Percentiles rank a stretch among this genome's conserved stretches.
These are phyloP conservation scores for Eupeodes latifasciatus DNA, from an alignment of 2,888 invertebrate genomes.

Conservation along the genomic window DNA sequence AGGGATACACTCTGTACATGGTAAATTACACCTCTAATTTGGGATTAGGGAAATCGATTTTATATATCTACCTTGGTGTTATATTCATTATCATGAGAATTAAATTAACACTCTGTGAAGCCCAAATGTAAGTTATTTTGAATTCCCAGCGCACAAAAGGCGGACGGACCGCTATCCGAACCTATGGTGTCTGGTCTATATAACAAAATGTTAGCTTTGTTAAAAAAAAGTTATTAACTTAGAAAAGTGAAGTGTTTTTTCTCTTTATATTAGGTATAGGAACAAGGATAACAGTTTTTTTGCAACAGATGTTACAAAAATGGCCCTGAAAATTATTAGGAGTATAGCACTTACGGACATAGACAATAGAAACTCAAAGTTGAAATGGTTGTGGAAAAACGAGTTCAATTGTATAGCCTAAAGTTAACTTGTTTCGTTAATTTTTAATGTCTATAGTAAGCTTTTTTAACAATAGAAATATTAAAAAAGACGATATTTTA, in stretches of 20 bases:
- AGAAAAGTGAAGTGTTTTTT: neutral
- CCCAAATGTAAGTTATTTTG: conserved; percentile 16
- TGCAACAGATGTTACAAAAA: no score
- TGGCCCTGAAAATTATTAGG: no score
- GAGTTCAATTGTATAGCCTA: no score
- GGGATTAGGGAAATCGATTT: conserved; percentile 51
- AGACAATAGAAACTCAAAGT: no score
- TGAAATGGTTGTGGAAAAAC: no score
- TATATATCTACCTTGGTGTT: conserved; percentile 33
- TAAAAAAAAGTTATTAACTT: neutral
- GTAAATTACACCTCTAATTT: conserved; percentile 48
- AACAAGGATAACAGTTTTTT: neutral
- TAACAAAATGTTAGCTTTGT: neutral
- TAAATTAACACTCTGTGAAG: conserved; percentile 17
- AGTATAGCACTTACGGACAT: no score
- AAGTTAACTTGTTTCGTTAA: no score
- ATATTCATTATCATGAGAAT: conserved; percentile 34
- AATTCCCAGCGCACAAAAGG: neutral
- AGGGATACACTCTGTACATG: conserved; percentile 22
- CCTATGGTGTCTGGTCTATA: neutral
- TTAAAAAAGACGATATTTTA: no score
- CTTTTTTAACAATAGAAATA: no score
- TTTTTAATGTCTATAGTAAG: no score
- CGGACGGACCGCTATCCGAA: neutral
- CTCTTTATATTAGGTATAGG: neutral